Percentiles rank a stretch among this genome's conserved stretches.
Evolutionary conservation across 2,113 vertebrate genomes (phyloP).

Genomic region (Ailurus styani): DNA sequence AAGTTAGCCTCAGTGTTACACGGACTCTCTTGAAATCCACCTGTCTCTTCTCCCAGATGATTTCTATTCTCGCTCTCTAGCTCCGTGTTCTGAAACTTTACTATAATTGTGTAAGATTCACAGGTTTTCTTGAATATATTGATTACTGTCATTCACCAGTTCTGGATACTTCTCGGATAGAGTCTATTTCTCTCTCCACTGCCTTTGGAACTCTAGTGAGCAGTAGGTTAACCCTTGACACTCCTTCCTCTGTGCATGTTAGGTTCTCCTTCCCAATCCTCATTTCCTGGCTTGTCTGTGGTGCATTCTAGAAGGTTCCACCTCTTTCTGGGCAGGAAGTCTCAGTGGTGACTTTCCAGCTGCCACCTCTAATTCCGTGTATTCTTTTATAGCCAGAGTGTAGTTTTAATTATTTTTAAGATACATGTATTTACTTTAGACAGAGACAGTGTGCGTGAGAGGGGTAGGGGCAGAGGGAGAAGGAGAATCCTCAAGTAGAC

Average conservation of each 20-base stretch:
- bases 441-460: neutral
- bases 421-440: neutral
- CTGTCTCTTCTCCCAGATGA: neutral
- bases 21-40: neutral
- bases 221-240: accelerated
- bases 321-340: neutral
- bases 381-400: neutral
- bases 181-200: neutral
- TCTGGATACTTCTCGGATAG: neutral
- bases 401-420: neutral
- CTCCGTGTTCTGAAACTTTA: neutral
- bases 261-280: accelerated
- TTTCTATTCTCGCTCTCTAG: neutral
- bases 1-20: neutral
- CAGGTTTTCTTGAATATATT: neutral
- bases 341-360: neutral
- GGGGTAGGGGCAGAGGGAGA: neutral
- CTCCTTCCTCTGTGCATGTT: accelerated
- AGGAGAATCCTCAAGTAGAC: neutral
- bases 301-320: neutral
- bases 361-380: neutral
- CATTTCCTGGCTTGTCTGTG: too few species aligned
- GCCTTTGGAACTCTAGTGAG: neutral
- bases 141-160: neutral
- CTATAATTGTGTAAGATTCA: neutral